Evolutionary conservation across 2,113 vertebrate species (phyloP), one percentile per base, ranked within the genome.

Genomic region (Pagrus major): DNA sequence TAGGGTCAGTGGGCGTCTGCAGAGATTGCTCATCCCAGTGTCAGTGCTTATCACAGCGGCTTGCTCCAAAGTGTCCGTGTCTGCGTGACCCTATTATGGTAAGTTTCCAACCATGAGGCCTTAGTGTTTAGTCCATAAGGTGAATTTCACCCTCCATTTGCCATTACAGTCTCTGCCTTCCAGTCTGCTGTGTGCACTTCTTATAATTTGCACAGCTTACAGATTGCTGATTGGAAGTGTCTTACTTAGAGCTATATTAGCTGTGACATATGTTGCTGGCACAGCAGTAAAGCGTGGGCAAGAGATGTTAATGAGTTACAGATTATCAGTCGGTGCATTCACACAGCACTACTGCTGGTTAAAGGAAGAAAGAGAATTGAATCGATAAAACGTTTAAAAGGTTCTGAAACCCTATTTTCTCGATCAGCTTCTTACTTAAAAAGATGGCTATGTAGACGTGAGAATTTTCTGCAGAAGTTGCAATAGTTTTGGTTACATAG

Each of bases 101-200:
- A 83, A 75, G 27, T 84, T 71, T 78, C 52, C 25, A 60, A 75
- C 58, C 68, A 78, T 29, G 35, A 70, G 65, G 59, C 72, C 78
- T 60, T 7, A 71, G 23, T 66, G 73, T 83, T 88, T 76, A 71
- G 58, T 91, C 85, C 85, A 86, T 83, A 72, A 88, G 80, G 79
- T 87, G 81, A 91, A 92, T 90, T 86, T 89, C 80, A 89, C 67
- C 67, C 87, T 92, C 74, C 77, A 83, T 89, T 91, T 92, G 65
- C 77, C 63, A 78, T 77, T 74, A 58, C 55, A 39, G 41, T 78
- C 41, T 59, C 20, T 35, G 14, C 52, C 79, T 82, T 84, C 61
- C 70, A 64, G 64, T 79, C 58, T 77, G 59, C 76, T 51, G 49
- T 51, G 49, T 67, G n/a, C 29, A 63, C 60, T 78, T 73, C 60